Base-by-base conservation (phyloP, 1,140 invertebrate species). In the Drosophila tsacasi region DNA sequence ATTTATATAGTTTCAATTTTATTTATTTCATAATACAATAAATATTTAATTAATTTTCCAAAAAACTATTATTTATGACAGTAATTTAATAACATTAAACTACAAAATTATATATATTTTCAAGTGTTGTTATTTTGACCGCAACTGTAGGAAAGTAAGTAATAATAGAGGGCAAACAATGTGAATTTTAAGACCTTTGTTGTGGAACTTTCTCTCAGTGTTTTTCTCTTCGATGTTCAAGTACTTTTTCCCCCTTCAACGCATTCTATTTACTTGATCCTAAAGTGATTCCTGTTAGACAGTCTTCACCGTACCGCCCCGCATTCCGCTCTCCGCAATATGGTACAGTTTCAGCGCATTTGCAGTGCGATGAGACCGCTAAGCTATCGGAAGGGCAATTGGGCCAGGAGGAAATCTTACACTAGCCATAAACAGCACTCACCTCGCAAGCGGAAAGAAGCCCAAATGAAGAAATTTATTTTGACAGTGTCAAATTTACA, bases 321-420 rank as follows among this genome's bases (percentile, higher is more conserved):
- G 47, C 40, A 66, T 50, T 55, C 61, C 64, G 49, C 39, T 44
- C 19, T 40, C 46, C 68, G 58, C 83, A 87, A 87, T 89, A 89
- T 89, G 84, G 84, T 87, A 87, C 84, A 87, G 84, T 87, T 87
- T 75, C 61, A 66, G 59, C 55, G 68, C 76, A 74, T 55, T 54
- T 65, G 60, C 75, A 76, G 35, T 17, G 21, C 35, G 35, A 25
- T 39, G 35, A 5, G 35, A 57, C 54, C 15, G 54, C 32, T 25
- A 39, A 50, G 19, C 30, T 21, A 54, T 40, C 12, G 37, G 27
- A 66, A 42, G 32, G 37, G 27, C 35, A 75, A 64, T 75, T 39
- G 69, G 47, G 52, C 40, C 37, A 21, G 49, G n/a, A 72, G 58
- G 21, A 21, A 19, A 21, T 30, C 8, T 21, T 32, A 35, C 19